phyloP scores from a whole-genome alignment of 2,797 vertebrate species.

The Avahi laniger region DNA sequence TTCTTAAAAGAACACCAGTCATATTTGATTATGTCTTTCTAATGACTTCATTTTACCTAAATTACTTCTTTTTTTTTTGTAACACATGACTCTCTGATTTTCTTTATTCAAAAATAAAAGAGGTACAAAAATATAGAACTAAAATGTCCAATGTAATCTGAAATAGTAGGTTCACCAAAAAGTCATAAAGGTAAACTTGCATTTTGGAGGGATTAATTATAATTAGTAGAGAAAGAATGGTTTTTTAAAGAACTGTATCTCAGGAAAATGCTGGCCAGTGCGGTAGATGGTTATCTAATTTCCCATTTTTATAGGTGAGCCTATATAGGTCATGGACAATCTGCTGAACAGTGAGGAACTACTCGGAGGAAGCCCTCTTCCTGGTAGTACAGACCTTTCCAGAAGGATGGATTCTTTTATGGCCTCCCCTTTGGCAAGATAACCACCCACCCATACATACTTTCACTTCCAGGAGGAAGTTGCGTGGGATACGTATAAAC shows the following conservation, averaged over 20 bases:
- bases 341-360: neutral
- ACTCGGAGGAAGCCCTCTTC: neutral
- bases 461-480: neutral
- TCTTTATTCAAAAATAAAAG: constrained; percentile 79
- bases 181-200: neutral
- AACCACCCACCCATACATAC: too few species aligned
- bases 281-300: too few species aligned
- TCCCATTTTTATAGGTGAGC: neutral
- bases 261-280: neutral
- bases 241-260: neutral
- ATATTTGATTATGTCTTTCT: neutral
- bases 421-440: neutral
- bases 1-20: neutral
- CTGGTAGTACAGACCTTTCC: neutral
- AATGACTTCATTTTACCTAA: constrained; percentile 13
- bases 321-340: neutral
- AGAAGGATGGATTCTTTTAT: neutral
- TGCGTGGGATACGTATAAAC: neutral
- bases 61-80: neutral
- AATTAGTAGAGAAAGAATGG: constrained; percentile 15
- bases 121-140: neutral
- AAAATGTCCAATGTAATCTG: neutral
- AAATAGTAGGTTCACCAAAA: constrained; percentile 11
- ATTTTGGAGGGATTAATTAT: neutral
- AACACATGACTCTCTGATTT: neutral